Evolutionary conservation across 2,113 vertebrate genomes (phyloP), one percentile per base, ranked within the genome.

Genomic region (Balaenoptera acutorostrata): DNA sequence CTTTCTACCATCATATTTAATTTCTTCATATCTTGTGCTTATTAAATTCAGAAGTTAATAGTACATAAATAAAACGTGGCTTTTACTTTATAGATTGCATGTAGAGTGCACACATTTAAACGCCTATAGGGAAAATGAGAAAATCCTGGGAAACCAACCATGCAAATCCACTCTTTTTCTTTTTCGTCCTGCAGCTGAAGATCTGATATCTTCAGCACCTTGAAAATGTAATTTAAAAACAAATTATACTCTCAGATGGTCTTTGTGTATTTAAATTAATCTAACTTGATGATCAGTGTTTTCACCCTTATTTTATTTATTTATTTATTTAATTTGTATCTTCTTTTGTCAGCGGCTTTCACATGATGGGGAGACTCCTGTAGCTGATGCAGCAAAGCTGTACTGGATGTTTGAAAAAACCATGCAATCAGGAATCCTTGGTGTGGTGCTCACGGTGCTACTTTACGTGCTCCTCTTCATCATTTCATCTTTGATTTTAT

Each of bases 351-450:
- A 99, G 99, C 97, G 97, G 90, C 98, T 99, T 84, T 90, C 97
- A 55, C 98, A 98, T 96, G 98, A 97, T n/a, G 97, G 98, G 15
- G 99, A 99, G 18, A 97, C 97, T 69, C 99, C 99, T 20, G 98
- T 99, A 77, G 99, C 99, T 15, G 99, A 99, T 29, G 99, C 99
- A 63, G 99, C 99, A 39, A 99, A 99, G 90, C 99, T 99, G 46
- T 99, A 99, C 97, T 99, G 99, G 99, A 98, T 99, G 84, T 99
- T 99, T 95, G 95, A 98, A 86, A 98, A 98, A 96, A 98, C 91
- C 15, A 98, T 98, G 31, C 98, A 99, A 88, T 99, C 99, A 0
- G 99, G 99, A 25, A 90, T 99, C 78, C 98, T 98, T 2, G 99
- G 99, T 31, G 97, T 98, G 85, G 59, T 99, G 96, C 98, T 99